Evolutionary conservation across 2,113 vertebrate species (phyloP).

Genomic region (Periophthalmodon schlosseri): DNA sequence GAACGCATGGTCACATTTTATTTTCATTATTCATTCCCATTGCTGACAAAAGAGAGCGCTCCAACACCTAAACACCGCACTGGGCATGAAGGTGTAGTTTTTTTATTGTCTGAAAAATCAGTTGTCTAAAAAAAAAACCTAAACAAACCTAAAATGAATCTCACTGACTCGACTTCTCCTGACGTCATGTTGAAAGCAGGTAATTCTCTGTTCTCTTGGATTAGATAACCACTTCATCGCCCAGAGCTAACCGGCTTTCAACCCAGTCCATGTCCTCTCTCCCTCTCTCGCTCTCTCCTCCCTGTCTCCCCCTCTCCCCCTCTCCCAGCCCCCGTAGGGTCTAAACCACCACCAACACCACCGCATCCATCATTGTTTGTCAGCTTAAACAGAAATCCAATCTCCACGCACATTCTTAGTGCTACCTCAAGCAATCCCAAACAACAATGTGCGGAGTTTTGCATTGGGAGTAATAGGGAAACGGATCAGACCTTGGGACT

Average conservation of each 20-base stretch:
- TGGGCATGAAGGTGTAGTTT: neutral
- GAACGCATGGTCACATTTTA: too few relatives aligned
- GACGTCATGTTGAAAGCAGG: neutral
- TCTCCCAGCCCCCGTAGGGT: constrained; percentile 1
- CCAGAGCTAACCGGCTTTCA: constrained; percentile 12
- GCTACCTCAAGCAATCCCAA: constrained; percentile 20
- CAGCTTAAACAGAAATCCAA: constrained; percentile 58
- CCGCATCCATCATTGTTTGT: constrained; percentile 70
- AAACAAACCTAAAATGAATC: neutral
- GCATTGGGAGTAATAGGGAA: constrained; percentile 3
- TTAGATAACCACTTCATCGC: neutral
- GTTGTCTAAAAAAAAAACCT: too few relatives aligned
- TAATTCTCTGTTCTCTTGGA: neutral
- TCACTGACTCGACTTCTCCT: neutral
- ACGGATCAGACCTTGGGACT: neutral
- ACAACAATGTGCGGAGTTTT: neutral
- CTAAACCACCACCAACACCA: constrained; percentile 27
- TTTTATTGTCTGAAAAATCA: too few relatives aligned
- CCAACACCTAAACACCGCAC: too few relatives aligned
- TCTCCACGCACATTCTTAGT: constrained; percentile 45
- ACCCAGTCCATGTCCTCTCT: constrained; percentile 15
- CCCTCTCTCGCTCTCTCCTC: constrained; percentile 1
- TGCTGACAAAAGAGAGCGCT: too few relatives aligned
- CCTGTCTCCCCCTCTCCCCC: neutral
- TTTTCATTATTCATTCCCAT: too few relatives aligned